Percentiles rank a stretch among this genome's conserved stretches.
These are phyloP conservation scores for Hipposideros armiger DNA, from an alignment of 2,113 vertebrate species.

Conservation along the genomic window DNA sequence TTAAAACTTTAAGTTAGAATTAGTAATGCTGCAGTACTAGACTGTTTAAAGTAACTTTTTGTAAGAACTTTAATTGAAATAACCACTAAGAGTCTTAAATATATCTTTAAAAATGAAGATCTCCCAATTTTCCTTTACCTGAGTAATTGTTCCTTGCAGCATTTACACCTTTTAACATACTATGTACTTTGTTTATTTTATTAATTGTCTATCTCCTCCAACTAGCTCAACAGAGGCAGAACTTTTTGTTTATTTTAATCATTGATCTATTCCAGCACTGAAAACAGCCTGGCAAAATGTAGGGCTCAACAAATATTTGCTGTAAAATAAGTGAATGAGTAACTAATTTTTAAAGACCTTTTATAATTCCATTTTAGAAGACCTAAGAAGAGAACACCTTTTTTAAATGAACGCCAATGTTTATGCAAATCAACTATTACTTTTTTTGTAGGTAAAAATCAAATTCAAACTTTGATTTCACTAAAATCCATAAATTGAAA, in stretches of 20 bases:
- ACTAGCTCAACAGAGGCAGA: neutral
- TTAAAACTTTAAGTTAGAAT: slow-evolving; percentile 38
- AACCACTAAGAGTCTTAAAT: neutral
- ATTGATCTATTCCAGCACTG: neutral
- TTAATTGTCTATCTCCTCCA: neutral
- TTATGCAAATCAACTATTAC: neutral
- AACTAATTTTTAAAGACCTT: slow-evolving; percentile 39
- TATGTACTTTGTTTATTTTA: neutral
- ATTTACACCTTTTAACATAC: neutral
- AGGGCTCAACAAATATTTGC: neutral
- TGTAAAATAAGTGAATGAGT: slow-evolving; percentile 19
- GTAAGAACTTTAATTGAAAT: neutral
- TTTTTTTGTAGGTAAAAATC: neutral
- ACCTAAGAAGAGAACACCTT: neutral
- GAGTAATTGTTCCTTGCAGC: neutral
- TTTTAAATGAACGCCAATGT: slow-evolving; percentile 2
- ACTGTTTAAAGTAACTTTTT: slow-evolving; percentile 42
- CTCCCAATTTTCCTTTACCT: neutral
- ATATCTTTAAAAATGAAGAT: neutral
- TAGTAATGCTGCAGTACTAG: neutral
- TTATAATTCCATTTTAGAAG: slow-evolving; percentile 39
- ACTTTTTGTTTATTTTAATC: slow-evolving; percentile 41
- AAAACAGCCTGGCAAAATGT: neutral
- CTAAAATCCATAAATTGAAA: neutral
- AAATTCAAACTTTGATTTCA: neutral